Conservation (phyloP, 2,888 invertebrate genomes). For the Eupithecia pulchellata region DNA sequence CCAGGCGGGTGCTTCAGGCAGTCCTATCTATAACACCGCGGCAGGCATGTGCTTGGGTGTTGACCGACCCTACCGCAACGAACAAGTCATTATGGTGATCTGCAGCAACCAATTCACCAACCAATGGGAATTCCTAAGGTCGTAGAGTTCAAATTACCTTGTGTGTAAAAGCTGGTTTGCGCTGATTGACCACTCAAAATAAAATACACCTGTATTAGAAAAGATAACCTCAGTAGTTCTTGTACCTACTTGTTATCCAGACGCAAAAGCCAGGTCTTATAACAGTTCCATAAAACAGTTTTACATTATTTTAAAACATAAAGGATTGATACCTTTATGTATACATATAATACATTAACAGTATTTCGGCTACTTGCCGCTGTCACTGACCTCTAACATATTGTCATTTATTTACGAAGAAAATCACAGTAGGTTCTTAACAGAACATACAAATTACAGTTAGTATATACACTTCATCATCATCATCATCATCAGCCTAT, state of each 20-base stretch:
- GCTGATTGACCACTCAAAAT: background rate
- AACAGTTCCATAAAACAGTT: background rate
- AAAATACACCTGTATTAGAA: too few relatives aligned
- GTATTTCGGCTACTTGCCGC: background rate
- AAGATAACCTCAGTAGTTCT: too few relatives aligned
- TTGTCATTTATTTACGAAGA: too few relatives aligned
- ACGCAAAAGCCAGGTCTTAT: background rate
- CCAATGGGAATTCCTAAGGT: constrained; percentile 79
- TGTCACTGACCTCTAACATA: too few relatives aligned
- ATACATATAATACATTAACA: too few relatives aligned
- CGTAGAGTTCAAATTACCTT: constrained; percentile 48
- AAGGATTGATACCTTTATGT: too few relatives aligned
- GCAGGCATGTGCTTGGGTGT: constrained; percentile 93
- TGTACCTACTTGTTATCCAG: background rate
- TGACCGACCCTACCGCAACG: constrained; percentile 65
- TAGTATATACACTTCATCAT: too few relatives aligned
- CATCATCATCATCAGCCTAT: too few relatives aligned
- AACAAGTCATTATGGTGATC: constrained; percentile 75
- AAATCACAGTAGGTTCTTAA: too few relatives aligned
- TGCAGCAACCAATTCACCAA: constrained; percentile 73
- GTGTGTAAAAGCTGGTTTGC: background rate
- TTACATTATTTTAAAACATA: background rate
- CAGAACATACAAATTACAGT: too few relatives aligned
- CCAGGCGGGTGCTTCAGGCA: constrained; percentile 74
- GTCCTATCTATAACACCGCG: constrained; percentile 94